These are phyloP conservation scores for Syndactyla subalaris DNA, from an alignment of 2,797 vertebrate genomes.

Conservation along the genomic window DNA sequence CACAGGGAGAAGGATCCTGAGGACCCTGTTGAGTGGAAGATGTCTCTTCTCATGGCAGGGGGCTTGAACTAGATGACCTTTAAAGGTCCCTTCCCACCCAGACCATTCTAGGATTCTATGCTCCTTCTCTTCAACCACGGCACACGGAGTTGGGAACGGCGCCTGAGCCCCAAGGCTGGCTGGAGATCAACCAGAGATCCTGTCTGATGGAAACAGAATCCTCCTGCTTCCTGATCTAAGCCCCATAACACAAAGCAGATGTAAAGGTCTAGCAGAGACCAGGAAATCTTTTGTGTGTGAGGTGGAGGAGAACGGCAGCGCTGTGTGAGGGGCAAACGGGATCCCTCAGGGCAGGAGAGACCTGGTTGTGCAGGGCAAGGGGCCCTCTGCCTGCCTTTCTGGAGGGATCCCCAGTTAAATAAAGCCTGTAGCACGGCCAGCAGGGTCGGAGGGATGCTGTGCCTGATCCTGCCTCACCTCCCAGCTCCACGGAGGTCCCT, in stretches of 20 bases:
- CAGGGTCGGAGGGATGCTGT: not conserved
- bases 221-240: slow-evolving; percentile 39
- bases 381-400: fast-evolving
- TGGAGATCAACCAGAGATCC: slow-evolving; percentile 28
- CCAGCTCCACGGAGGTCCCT: fast-evolving
- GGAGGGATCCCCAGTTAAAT: fast-evolving
- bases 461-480: not conserved
- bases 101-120: too few relatives aligned
- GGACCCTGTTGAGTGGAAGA: not conserved
- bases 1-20: not conserved
- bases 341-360: not conserved
- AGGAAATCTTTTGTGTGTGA: slow-evolving; percentile 37
- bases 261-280: not conserved
- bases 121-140: not conserved
- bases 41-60: not conserved
- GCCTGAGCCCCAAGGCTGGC: not conserved
- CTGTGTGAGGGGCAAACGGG: not conserved
- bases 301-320: not conserved
- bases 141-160: fast-evolving
- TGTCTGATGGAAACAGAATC: slow-evolving; percentile 29
- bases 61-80: not conserved
- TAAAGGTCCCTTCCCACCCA: not conserved
- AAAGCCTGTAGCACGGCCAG: fast-evolving
- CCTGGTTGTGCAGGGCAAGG: not conserved
- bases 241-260: slow-evolving; percentile 21